Base-by-base conservation (phyloP, 1,140 invertebrate species). In the Drosophila chauvacae region DNA sequence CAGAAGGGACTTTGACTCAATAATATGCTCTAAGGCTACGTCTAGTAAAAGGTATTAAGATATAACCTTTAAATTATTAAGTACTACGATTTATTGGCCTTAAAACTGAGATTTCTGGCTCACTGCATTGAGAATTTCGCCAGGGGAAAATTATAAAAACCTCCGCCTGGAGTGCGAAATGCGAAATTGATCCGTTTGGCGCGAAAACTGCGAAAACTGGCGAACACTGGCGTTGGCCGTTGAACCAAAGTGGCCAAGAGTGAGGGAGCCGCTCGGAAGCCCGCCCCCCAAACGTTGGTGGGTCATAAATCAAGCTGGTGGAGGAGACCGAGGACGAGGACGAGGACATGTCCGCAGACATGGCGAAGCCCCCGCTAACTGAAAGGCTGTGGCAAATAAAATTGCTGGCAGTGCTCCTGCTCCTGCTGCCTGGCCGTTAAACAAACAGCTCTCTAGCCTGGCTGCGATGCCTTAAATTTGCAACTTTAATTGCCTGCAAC, bases 231-330 rank as follows among this genome's bases (percentile, higher is more conserved):
- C 30, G 28, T 1, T 7, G 47, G 59, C 33, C 48, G 9, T 62
- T 62, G 47, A 62, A 53, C 53, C 53, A 55, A 53, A 42, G 58
- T 62, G 28, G 35, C 60, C 47, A 16, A 33, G 33, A 5, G 23
- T 33, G 11, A 23, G n/a, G 2, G 9, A 26, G 39, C 42, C 41
- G 33, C 39, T 37, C 56, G 37, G 33, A 59, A 51, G 51, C 33
- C 50, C 13, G 0, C 45, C 45, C 20, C 33, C 33, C 3, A 4
- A 48, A 48, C 48, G 28, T 33, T 55, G 42, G 53, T 50, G 64
- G 76, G 80, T 42, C 80, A 83, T 83, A 83, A 83, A 83, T 83
- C 80, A 83, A 79, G 69, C 42, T 33, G 41, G 37, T 48, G 35
- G 23, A 58, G 69, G 13, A 44, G 23, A 23, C 2, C 64, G 9